These are phyloP conservation scores for Heliocidaris erythrogramma DNA, from an alignment of 35 echinoderm and acorn worm species.

Conservation along the genomic window DNA sequence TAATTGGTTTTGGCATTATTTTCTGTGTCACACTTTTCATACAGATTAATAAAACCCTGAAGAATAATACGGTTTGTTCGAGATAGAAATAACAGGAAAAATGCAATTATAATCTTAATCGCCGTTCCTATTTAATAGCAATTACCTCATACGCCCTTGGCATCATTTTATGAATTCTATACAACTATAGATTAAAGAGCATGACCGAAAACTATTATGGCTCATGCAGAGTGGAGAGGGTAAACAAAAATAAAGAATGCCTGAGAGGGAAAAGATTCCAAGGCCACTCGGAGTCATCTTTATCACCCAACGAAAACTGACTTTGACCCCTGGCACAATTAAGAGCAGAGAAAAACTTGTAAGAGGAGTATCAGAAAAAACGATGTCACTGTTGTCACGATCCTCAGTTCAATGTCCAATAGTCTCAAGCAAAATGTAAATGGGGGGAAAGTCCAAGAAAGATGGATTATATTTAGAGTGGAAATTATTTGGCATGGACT, in stretches of 20 bases:
- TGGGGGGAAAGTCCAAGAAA: neutral
- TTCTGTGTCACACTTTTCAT: neutral
- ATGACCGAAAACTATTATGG: neutral
- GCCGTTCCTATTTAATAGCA: neutral
- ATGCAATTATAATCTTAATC: neutral
- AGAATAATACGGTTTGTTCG: too few species aligned
- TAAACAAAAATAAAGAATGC: neutral
- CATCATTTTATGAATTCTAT: neutral
- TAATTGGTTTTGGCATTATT: neutral
- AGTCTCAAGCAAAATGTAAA: neutral
- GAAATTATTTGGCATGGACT: neutral
- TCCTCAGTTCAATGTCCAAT: conserved; percentile 36
- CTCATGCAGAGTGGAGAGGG: neutral
- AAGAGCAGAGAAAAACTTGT: neutral
- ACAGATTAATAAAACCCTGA: too few species aligned
- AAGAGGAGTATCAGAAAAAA: neutral
- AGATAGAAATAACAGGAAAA: too few species aligned
- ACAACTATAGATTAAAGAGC: neutral
- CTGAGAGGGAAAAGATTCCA: neutral
- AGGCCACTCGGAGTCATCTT: neutral
- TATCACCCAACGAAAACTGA: neutral
- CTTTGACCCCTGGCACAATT: neutral
- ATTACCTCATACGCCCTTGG: neutral
- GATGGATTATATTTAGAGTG: neutral
- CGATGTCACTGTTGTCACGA: neutral